Evolutionary conservation across 1,140 invertebrate genomes (phyloP).

Genomic region (Eciton burchellii): DNA sequence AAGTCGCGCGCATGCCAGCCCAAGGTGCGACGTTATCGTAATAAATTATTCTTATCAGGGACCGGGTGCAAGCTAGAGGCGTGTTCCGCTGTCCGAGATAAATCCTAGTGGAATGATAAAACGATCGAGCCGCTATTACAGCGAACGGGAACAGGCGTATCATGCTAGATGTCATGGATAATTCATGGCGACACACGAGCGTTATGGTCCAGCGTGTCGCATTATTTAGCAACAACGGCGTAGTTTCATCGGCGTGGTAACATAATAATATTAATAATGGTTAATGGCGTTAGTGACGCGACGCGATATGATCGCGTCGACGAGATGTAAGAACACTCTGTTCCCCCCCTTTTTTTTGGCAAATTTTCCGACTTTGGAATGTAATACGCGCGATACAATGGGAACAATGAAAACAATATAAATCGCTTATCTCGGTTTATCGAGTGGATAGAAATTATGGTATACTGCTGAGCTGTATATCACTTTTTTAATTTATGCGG

Average conservation of each 20-base stretch:
- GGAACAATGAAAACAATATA: no score
- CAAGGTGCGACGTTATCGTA: conserved; percentile 65
- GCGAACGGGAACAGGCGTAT: conserved; percentile 42
- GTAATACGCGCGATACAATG: no score
- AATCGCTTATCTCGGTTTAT: no score
- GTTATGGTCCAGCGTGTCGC: conserved; percentile 37
- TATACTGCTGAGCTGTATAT: neutral
- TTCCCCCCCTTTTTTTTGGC: no score
- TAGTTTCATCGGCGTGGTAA: conserved; percentile 6
- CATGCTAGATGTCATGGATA: conserved; percentile 36
- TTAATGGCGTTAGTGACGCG: no score
- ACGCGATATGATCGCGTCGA: no score
- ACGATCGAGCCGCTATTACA: conserved; percentile 53
- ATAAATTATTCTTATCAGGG: conserved; percentile 69
- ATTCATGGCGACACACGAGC: conserved; percentile 26
- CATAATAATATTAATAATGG: neutral
- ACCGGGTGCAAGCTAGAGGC: conserved; percentile 48
- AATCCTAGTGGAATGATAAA: conserved; percentile 58
- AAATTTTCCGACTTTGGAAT: no score
- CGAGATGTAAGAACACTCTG: no score
- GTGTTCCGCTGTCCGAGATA: conserved; percentile 61
- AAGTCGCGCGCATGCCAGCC: conserved; percentile 30
- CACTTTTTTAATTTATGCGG: neutral
- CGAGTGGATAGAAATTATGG: neutral
- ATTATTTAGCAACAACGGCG: conserved; percentile 19